These are phyloP conservation scores for Drosophila anomalata DNA, from an alignment of 2,888 invertebrate genomes.

Conservation along the genomic window DNA sequence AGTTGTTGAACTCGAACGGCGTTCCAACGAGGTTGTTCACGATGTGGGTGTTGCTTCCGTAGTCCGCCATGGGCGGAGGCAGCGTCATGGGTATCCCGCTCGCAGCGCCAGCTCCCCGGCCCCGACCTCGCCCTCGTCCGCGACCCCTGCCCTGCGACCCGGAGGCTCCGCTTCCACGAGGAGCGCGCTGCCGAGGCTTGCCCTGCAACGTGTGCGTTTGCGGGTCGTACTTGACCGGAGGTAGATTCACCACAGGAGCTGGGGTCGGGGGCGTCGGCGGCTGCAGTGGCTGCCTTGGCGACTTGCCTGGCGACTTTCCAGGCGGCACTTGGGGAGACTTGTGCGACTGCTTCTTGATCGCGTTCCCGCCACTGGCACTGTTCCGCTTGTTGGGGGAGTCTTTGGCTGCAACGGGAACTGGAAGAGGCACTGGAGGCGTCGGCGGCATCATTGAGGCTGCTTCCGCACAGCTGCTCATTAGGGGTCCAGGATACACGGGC, in stretches of 20 bases:
- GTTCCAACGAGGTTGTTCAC: slow-evolving; percentile 93
- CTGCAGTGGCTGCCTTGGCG: slow-evolving; percentile 84
- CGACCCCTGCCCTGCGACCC: slow-evolving; percentile 69
- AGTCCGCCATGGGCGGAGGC: slow-evolving; percentile 80
- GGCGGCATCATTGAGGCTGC: slow-evolving; percentile 42
- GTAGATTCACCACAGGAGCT: slow-evolving; percentile 18
- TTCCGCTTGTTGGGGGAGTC: slow-evolving; percentile 81
- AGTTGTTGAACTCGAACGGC: slow-evolving; percentile 93
- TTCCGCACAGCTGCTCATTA: slow-evolving; percentile 40
- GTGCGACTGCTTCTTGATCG: slow-evolving; percentile 75
- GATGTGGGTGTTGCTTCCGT: slow-evolving; percentile 85
- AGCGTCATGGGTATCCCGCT: slow-evolving; percentile 72
- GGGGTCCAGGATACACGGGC: slow-evolving; percentile 16
- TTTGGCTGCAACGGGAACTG: slow-evolving; percentile 39
- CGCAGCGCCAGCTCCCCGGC: slow-evolving; percentile 82
- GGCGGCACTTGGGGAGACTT: slow-evolving; percentile 86
- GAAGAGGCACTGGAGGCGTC: slow-evolving; percentile 25
- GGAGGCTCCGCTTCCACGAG: slow-evolving; percentile 78
- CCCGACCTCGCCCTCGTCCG: slow-evolving; percentile 85
- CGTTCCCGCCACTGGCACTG: slow-evolving; percentile 54
- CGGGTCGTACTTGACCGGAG: slow-evolving; percentile 72
- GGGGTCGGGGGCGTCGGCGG: slow-evolving; percentile 59
- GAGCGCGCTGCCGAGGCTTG: slow-evolving; percentile 82
- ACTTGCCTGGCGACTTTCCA: slow-evolving; percentile 88
- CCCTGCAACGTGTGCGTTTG: slow-evolving; percentile 79